Evolutionary conservation across 1,140 invertebrate species (phyloP), one percentile per base, ranked within the genome.

Genomic region (Wiebesia pumilae): DNA sequence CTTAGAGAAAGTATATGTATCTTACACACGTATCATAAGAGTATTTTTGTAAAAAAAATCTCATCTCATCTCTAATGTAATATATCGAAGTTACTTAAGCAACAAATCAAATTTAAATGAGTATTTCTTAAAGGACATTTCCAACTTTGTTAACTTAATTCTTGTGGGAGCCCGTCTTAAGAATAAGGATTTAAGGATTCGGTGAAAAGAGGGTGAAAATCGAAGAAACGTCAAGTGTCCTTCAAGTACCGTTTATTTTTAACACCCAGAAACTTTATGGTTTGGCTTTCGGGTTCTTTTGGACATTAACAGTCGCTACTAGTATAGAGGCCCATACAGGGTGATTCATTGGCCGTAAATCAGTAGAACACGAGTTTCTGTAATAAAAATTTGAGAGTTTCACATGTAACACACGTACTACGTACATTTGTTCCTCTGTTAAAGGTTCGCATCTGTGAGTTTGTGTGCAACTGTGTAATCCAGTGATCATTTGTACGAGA

Each of bases 321-420:
- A 27, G 21, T 33, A 58, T 40, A 47, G 14, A 54, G 30, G 19
- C 2, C 9, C 14, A 35, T 35, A 47, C 14, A 0, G 4, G 27
- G 21, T 81, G 78, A 81, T 71, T 85, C 84, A 85, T 69, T 73
- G 67, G n/a, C n/a, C 47, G 62, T 81, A 85, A 85, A 85, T 85
- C 38, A 85, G 33, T 40, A 27, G 21, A 3, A 0, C 35, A 14
- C 16, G 40, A 33, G 38, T 71, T 79, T 79, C 21, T n/a, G 27
- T 54, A 47, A 65, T 81, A 73, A 81, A 84, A 79, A 71, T 79
- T 79, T n/a, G 58, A 14, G 33, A 81, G 47, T 43, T 62, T 21
- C 47, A 27, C n/a, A 35, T 43, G 19, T 43, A 71, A 43, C 35
- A 43, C 65, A 69, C 3, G 30, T 35, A 35, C 16, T 14, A 33